phyloP scores from a whole-genome alignment of 2,888 invertebrate genomes.

The Nemoura dubitans region DNA sequence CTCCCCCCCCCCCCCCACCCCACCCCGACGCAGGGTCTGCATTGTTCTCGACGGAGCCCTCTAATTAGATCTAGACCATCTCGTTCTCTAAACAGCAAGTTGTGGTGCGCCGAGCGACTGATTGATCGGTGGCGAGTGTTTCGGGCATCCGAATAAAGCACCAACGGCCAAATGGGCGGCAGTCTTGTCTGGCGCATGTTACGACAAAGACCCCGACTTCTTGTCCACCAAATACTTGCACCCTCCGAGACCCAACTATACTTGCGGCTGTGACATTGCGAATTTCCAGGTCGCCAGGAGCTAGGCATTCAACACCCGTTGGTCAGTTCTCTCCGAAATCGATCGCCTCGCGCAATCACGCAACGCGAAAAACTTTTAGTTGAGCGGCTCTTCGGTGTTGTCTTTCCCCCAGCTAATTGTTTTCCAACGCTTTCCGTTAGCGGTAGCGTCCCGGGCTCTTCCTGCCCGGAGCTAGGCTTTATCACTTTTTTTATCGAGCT shows the following conservation, averaged over 20 bases:
- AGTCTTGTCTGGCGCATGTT: background rate
- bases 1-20: background rate
- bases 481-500: conserved; percentile 4
- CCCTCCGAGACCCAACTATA: background rate
- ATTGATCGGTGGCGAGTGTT: background rate
- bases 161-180: background rate
- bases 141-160: background rate
- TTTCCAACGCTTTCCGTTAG: background rate
- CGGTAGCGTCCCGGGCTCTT: background rate
- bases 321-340: background rate
- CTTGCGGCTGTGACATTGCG: background rate
- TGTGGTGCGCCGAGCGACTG: background rate
- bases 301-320: background rate
- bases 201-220: background rate
- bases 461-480: background rate
- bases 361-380: background rate
- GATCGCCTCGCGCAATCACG: background rate
- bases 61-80: conserved; percentile 17
- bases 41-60: background rate
- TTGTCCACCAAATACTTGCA: background rate
- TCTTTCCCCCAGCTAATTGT: background rate
- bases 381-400: background rate
- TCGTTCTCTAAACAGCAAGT: background rate
- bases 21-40: no score
- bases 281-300: background rate